phyloP scores from a whole-genome alignment of 2,797 vertebrate genomes.

The Poeciliopsis presidionis region DNA sequence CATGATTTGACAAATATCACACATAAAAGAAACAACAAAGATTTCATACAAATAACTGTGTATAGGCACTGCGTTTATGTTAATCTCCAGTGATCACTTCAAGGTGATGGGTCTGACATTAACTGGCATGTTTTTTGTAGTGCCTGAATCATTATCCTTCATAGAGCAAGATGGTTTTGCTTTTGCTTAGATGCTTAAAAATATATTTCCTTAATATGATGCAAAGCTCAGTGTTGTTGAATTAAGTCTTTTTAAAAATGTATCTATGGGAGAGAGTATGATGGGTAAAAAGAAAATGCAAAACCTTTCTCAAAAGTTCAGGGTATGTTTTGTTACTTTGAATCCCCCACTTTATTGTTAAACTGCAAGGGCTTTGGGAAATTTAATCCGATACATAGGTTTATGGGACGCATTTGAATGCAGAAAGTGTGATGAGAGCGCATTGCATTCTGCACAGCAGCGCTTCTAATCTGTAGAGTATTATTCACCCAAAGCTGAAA shows the following conservation, averaged over 20 bases:
- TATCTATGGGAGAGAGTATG: conserved; percentile 52
- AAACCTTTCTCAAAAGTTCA: conserved; percentile 66
- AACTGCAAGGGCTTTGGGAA: conserved; percentile 34
- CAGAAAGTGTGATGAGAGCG: conserved; percentile 54
- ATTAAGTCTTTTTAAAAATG: conserved; percentile 49
- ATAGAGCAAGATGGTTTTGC: conserved; percentile 46
- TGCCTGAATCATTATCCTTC: conserved; percentile 53
- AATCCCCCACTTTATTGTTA: conserved; percentile 56
- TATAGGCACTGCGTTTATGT: conserved; percentile 46
- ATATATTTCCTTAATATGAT: conserved; percentile 54
- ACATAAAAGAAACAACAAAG: conserved; percentile 54
- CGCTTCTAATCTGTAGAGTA: conserved; percentile 69
- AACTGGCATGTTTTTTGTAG: conserved; percentile 50
- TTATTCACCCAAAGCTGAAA: conserved; percentile 65
- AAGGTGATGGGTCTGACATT: conserved; percentile 67
- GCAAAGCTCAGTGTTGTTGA: conserved; percentile 66
- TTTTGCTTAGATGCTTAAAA: conserved; percentile 34
- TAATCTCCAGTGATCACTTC: conserved; percentile 66
- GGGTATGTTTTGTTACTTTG: conserved; percentile 65
- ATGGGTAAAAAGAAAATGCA: conserved; percentile 38
- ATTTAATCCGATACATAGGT: conserved; percentile 74
- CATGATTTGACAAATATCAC: conserved; percentile 48
- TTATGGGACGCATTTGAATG: conserved; percentile 73
- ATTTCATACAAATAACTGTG: conserved; percentile 57
- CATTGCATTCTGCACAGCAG: conserved; percentile 52